A percentile compares a stretch with the other conserved stretches of the same genome.
Evolutionary conservation across 1,140 invertebrate species (phyloP).

Genomic region (Drosophila asahinai): DNA sequence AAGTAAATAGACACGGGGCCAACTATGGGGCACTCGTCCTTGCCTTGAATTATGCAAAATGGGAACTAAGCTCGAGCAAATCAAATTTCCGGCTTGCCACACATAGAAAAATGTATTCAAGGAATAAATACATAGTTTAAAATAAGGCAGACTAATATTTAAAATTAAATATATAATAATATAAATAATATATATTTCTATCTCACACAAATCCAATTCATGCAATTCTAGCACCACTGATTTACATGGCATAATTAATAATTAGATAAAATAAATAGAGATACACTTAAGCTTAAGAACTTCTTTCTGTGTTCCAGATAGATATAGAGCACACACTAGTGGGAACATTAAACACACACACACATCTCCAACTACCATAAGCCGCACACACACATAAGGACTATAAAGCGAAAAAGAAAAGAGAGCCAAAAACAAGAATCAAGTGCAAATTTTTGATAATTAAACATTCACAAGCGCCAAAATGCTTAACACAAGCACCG

Average conservation of each 20-base stretch:
- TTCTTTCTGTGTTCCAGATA: background rate
- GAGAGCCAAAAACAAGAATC: slow-evolving; percentile 43
- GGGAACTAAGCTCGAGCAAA: slow-evolving; percentile 43
- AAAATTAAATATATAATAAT: too few relatives aligned
- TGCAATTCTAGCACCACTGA: too few relatives aligned
- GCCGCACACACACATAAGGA: slow-evolving; percentile 29
- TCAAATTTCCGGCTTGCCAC: slow-evolving; percentile 51
- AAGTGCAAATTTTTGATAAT: slow-evolving; percentile 80
- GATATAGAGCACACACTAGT: slow-evolving; percentile 48
- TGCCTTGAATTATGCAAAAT: slow-evolving; percentile 58
- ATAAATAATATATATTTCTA: too few relatives aligned
- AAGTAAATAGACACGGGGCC: slow-evolving; percentile 65
- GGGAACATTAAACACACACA: slow-evolving; percentile 54
- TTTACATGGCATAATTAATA: too few relatives aligned
- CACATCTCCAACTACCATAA: slow-evolving; percentile 62
- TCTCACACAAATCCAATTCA: too few relatives aligned
- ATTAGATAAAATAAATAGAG: too few relatives aligned
- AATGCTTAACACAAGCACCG: slow-evolving; percentile 74
- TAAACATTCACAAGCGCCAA: slow-evolving; percentile 79
- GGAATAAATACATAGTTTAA: background rate
- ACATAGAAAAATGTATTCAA: background rate
- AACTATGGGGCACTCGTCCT: slow-evolving; percentile 46
- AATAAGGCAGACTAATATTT: too few relatives aligned
- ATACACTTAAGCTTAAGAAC: too few relatives aligned
- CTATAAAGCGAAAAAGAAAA: slow-evolving; percentile 36